phyloP scores from a whole-genome alignment of 2,888 invertebrate genomes.

The Amiota minor region DNA sequence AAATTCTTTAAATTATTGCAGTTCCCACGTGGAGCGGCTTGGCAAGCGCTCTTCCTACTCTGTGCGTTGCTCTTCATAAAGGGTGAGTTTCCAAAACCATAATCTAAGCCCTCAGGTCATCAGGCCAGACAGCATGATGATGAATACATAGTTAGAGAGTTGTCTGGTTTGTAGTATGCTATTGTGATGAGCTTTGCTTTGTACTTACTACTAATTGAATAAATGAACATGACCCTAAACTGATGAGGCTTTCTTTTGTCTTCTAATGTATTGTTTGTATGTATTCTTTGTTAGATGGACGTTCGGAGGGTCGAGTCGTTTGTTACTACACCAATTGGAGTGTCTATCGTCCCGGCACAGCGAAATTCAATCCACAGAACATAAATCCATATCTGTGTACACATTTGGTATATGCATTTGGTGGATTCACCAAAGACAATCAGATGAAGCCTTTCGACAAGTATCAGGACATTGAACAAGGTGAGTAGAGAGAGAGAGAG shows the following conservation, averaged over 20 bases:
- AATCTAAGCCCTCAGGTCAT: not conserved
- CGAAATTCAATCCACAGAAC: conserved; percentile 93
- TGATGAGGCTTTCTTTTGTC: not conserved
- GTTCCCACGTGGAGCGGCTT: conserved; percentile 72
- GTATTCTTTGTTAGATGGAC: conserved; percentile 61
- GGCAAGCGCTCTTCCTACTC: conserved; percentile 69
- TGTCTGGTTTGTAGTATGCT: too few relatives aligned
- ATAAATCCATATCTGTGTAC: conserved; percentile 96
- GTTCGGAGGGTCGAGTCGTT: conserved; percentile 82
- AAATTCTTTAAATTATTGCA: conserved; percentile 44
- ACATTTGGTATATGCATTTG: conserved; percentile 93
- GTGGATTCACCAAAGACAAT: conserved; percentile 92
- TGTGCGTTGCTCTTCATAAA: conserved; percentile 65
- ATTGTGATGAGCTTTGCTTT: too few relatives aligned
- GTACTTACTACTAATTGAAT: conserved; percentile 1
- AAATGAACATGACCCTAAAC: not conserved
- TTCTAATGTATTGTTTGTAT: not conserved
- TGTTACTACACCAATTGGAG: conserved; percentile 97
- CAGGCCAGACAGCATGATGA: too few relatives aligned
- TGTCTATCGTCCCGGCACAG: conserved; percentile 90
- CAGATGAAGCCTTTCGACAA: conserved; percentile 93
- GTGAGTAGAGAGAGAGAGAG: conserved; percentile 74
- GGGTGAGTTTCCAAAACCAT: conserved; percentile 59
- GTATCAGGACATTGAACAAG: conserved; percentile 96
- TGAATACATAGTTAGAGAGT: too few relatives aligned